A percentile compares a stretch with the other conserved stretches of the same genome.
Evolutionary conservation across 1,140 invertebrate genomes (phyloP).

Genomic region (Teleogryllus occipitalis): DNA sequence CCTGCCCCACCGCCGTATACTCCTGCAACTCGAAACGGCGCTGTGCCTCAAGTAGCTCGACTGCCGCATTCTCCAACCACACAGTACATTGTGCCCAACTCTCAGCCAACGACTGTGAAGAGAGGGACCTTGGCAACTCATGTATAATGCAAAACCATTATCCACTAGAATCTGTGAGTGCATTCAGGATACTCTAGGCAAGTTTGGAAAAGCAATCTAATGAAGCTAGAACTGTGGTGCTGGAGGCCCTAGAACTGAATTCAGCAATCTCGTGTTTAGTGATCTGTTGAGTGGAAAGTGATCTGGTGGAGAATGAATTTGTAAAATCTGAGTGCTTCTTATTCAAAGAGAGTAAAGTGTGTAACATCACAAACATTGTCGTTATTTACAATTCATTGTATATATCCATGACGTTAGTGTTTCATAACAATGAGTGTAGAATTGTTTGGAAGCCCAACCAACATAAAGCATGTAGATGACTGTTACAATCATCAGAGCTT

Average conservation of each 20-base stretch:
- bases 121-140: constrained; percentile 50
- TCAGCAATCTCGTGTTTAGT: background rate
- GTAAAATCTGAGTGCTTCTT: constrained; percentile 2
- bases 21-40: constrained; percentile 36
- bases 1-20: constrained; percentile 28
- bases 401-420: constrained; percentile 13
- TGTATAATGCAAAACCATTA: constrained; percentile 41
- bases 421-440: constrained; percentile 16
- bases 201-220: too few species aligned
- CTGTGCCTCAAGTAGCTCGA: constrained; percentile 43
- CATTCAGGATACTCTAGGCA: background rate
- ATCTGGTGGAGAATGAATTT: background rate
- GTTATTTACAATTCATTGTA: constrained; percentile 13
- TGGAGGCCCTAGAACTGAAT: too few species aligned
- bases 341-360: background rate
- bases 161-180: background rate
- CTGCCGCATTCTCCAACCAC: constrained; percentile 39
- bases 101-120: constrained; percentile 41
- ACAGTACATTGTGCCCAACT: constrained; percentile 41
- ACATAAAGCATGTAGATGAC: constrained; percentile 13
- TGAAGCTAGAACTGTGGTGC: too few species aligned
- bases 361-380: background rate
- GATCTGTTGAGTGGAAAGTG: background rate
- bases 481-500: constrained; percentile 22
- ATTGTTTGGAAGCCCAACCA: constrained; percentile 14